Percentiles rank a stretch among this genome's conserved stretches.
Conservation (phyloP, 2,797 vertebrate species). For the Lithobates sylvaticus region DNA sequence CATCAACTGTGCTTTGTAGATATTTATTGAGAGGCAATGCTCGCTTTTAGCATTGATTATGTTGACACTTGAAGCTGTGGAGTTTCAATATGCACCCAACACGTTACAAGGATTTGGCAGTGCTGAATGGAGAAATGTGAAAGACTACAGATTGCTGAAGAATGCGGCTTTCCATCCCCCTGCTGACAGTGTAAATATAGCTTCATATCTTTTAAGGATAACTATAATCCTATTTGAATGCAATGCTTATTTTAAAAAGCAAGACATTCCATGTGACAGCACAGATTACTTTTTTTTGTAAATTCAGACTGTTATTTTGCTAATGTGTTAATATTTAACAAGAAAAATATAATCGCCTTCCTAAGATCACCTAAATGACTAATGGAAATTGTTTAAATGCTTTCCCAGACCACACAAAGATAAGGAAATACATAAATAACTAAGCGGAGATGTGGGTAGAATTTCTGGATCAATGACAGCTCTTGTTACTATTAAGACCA, state of each 20-base stretch:
- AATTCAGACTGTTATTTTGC: background rate
- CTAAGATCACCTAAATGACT: background rate
- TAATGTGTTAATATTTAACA: background rate
- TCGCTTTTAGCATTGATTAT: constrained; percentile 32
- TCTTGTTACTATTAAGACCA: no score
- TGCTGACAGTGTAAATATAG: constrained; percentile 32
- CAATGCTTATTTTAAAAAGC: background rate
- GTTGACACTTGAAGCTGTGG: constrained; percentile 20
- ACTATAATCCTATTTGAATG: constrained; percentile 38
- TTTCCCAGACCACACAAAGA: no score
- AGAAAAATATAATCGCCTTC: background rate
- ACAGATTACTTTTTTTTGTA: background rate
- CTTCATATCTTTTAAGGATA: constrained; percentile 15
- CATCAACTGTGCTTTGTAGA: background rate
- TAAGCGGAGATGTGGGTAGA: background rate
- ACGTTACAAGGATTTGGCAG: background rate
- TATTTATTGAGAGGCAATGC: constrained; percentile 1
- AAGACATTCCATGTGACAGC: background rate
- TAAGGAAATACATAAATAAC: background rate
- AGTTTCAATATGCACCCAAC: constrained; percentile 2
- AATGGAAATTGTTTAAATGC: background rate
- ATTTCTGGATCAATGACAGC: background rate
- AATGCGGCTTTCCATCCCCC: background rate
- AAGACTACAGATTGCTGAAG: background rate
- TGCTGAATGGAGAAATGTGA: constrained; percentile 4